Conservation (phyloP, 2,888 invertebrate genomes). For the Cosmopolites sordidus region DNA sequence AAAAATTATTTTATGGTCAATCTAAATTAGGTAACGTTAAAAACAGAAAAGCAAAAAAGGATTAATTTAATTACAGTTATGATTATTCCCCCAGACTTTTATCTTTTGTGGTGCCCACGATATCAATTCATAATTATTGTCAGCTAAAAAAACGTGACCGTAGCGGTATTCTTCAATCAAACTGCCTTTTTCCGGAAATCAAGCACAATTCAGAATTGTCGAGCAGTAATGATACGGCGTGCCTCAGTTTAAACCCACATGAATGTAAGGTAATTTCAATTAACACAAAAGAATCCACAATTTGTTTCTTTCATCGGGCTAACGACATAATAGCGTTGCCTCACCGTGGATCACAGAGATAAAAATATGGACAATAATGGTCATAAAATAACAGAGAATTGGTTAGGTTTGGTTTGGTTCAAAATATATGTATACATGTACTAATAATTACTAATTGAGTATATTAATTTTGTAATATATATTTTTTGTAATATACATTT, state of each 20-base stretch:
- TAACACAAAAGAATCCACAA: conserved; percentile 10
- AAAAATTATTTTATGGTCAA: no score
- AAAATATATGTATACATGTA: no score
- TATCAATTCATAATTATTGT: neutral
- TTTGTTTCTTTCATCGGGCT: conserved; percentile 15
- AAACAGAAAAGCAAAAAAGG: no score
- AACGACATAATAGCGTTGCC: conserved; percentile 9
- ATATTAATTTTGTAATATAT: no score
- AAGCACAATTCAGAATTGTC: conserved; percentile 8
- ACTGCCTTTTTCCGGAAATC: conserved; percentile 13
- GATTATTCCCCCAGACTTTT: no score
- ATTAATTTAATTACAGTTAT: no score
- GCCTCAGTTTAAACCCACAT: conserved; percentile 6
- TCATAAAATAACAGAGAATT: no score
- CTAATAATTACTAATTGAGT: no score
- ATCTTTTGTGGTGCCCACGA: neutral
- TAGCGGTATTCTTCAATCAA: neutral
- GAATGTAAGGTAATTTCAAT: conserved; percentile 17
- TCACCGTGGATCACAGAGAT: neutral
- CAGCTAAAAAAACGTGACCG: neutral
- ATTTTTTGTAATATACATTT: no score
- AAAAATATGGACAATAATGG: neutral
- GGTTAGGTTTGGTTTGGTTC: no score
- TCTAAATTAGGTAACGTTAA: no score
- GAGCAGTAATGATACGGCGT: conserved; percentile 7